These are phyloP conservation scores for Pachyuromys duprasi DNA, from an alignment of 2,797 vertebrate species.

Conservation along the genomic window DNA sequence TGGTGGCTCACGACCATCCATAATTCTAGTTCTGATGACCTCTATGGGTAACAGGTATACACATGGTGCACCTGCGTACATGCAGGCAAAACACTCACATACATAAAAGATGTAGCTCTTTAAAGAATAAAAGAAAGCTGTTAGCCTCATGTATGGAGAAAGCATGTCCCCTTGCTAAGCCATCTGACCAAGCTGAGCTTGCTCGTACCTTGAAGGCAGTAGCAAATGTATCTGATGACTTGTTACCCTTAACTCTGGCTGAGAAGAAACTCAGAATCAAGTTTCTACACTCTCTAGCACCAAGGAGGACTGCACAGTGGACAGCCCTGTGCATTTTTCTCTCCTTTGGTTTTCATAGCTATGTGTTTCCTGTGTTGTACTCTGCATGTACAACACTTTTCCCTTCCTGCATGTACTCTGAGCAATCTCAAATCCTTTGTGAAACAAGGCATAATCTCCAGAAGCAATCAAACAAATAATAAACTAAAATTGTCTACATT, in stretches of 20 bases:
- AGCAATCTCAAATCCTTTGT: not conserved
- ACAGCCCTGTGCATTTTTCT: not conserved
- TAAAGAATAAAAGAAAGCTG: not conserved
- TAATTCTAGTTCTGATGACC: not conserved
- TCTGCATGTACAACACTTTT: too few relatives aligned
- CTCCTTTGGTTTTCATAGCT: not conserved
- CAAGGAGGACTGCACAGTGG: too few relatives aligned
- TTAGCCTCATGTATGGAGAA: too few relatives aligned
- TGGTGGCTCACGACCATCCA: too few relatives aligned
- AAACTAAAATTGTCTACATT: not conserved
- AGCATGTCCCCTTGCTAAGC: not conserved
- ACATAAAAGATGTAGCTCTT: not conserved
- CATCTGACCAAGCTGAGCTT: not conserved
- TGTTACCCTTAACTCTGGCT: not conserved
- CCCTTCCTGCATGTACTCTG: not conserved
- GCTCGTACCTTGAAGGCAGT: not conserved
- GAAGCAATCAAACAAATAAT: not conserved
- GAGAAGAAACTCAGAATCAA: not conserved
- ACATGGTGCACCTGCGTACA: too few relatives aligned
- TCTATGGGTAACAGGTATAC: too few relatives aligned
- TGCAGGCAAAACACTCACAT: not conserved
- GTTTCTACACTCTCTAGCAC: not conserved
- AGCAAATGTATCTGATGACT: not conserved
- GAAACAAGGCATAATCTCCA: not conserved
- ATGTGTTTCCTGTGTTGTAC: not conserved